A percentile compares a stretch with the other conserved stretches of the same genome.
Evolutionary conservation across 2,888 invertebrate species (phyloP).

Genomic region (Heliconius erato): DNA sequence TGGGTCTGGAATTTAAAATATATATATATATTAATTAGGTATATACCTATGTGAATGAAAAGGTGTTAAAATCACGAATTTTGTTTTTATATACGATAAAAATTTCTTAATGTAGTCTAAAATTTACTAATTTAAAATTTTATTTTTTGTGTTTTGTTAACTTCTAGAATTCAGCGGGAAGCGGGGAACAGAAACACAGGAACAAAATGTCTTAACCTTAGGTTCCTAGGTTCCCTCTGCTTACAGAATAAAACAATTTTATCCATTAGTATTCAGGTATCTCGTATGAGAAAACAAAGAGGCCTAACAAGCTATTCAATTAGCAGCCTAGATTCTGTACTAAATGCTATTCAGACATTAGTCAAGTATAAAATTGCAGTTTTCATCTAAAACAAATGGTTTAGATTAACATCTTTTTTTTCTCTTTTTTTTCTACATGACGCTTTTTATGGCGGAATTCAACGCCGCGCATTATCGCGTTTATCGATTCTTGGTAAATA

Average conservation of each 20-base stretch:
- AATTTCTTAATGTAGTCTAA: too few species aligned
- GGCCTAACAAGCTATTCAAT: slow-evolving; percentile 1
- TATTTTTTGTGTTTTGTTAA: too few species aligned
- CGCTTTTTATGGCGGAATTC: not conserved
- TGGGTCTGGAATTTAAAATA: slow-evolving; percentile 68
- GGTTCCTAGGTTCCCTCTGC: too few species aligned
- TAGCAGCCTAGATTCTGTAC: not conserved
- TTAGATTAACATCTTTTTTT: too few species aligned
- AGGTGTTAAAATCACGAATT: not conserved
- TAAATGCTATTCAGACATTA: not conserved
- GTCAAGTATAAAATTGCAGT: not conserved
- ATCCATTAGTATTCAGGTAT: not conserved
- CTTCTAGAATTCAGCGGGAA: too few species aligned
- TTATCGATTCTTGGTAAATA: too few species aligned
- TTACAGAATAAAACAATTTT: not conserved
- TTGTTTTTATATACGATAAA: too few species aligned
- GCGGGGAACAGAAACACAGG: too few species aligned
- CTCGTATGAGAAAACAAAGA: not conserved
- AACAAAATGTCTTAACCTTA: too few species aligned
- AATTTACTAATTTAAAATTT: too few species aligned
- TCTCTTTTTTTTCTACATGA: not conserved
- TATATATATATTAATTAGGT: not conserved
- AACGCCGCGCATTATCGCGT: not conserved
- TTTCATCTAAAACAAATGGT: too few species aligned
- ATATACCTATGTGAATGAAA: not conserved